Base-by-base conservation (phyloP, 2,888 invertebrate genomes). In the Caenorhabditis panamensis region DNA sequence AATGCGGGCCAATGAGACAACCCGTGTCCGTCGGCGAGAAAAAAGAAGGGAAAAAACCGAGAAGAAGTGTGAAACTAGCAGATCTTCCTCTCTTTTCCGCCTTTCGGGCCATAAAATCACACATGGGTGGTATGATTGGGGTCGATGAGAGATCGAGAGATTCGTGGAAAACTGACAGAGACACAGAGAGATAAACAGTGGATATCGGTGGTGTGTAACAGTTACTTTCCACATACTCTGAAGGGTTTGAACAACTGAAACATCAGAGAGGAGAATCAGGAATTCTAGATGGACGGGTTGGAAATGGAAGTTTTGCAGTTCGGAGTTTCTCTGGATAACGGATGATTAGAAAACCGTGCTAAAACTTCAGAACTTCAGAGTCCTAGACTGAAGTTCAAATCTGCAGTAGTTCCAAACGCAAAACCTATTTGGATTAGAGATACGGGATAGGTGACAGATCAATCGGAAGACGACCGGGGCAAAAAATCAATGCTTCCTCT, bases 41-140 rank as follows among this genome's bases (percentile, higher is more conserved):
- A 41, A 44, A 41, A n/a, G n/a, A n/a, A n/a, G n/a, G n/a, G n/a
- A n/a, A n/a, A n/a, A n/a, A n/a, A n/a, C n/a, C n/a, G n/a, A n/a
- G n/a, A 54, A 63, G 22, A 58, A 53, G 69, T 71, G 69, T 53
- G 56, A 73, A 73, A 73, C 41, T 24, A 22, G 37, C 18, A 37
- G 24, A 22, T 20, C 16, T 36, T n/a, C n/a, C n/a, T 22, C 53
- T 37, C 31, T 41, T 36, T 63, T 51, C 58, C 69, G 31, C 58
- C 22, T 62, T 18, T 37, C 69, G 61, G 61, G 51, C 69, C 61
- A 69, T 69, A 69, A 69, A 69, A 51, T 61, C 69, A 36, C 51
- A 61, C 69, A 61, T 53, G 58, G 58, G 47, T 41, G 58, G 47
- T 56, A 66, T 61, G 36, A 59, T 61, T 59, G 68, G 44, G 68